Evolutionary conservation across 2,113 vertebrate species (phyloP), one percentile per base, ranked within the genome.

Genomic region (Sciurus niger): DNA sequence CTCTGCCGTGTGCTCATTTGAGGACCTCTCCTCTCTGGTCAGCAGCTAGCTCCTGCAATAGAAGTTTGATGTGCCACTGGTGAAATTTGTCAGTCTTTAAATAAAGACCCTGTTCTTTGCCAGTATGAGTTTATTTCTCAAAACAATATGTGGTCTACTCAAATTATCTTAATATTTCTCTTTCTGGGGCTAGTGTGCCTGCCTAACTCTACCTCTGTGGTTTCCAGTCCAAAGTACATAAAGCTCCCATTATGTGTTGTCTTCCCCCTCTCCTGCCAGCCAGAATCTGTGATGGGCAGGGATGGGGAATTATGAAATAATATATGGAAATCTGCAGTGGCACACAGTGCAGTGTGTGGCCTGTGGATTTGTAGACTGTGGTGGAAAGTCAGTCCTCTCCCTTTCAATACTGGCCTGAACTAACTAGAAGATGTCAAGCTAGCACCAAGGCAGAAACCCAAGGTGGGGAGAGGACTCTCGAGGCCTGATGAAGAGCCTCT

Each of bases 81-180:
- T 90, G 18, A 43, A 79, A 48, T 73, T 43, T 90, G 77, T 89
- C 86, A 70, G 5, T 89, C 76, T 89, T 79, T 55, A 87, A 87
- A 89, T 87, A 84, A 94, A 84, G 63, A 92, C 17, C 22, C 51
- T 55, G 3, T 76, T 95, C n/a, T 95, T 93, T 60, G 18, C 72
- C 83, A 90, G 25, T 43, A 79, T 1, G 7, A 87, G 28, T 77
- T 92, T 93, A 89, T 74, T 83, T 93, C 76, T 68, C 63, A 89
- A 95, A 80, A 95, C 82, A 82, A 72, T 77, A 55, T 32, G 8
- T 90, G 63, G 87, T 40, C 32, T 89, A 65, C 37, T 18, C 18
- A 93, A 8, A 93, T 88, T 91, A 43, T 87, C 53, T 82, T 43
- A 63, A 37, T 89, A 43, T 82, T 96, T 96, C n/a, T 87, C 58